These are phyloP conservation scores for Amorpha juglandis DNA, from an alignment of 2,888 invertebrate species.

Conservation along the genomic window DNA sequence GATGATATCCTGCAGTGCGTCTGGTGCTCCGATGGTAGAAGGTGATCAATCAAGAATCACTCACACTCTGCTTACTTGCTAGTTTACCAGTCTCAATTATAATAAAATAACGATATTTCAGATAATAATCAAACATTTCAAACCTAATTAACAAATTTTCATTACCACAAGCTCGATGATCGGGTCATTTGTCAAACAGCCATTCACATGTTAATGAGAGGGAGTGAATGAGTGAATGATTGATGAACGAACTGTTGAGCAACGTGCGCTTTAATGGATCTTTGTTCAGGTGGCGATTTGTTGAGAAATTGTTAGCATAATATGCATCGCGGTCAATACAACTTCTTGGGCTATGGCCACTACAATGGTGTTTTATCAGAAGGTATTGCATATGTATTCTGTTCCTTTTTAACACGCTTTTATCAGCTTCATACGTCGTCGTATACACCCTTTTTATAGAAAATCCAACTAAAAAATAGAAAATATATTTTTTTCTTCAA, in stretches of 20 bases:
- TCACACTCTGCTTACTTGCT: too few relatives aligned
- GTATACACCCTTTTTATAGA: too few relatives aligned
- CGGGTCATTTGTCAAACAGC: conserved; percentile 40
- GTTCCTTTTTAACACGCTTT: too few relatives aligned
- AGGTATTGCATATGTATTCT: too few relatives aligned
- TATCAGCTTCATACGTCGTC: too few relatives aligned
- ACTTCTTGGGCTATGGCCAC: too few relatives aligned
- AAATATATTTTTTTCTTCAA: too few relatives aligned
- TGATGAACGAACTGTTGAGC: conserved; percentile 30
- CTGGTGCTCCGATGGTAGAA: too few relatives aligned
- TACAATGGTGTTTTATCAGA: not conserved
- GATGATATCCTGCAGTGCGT: too few relatives aligned
- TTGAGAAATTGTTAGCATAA: not conserved
- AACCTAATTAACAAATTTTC: conserved; percentile 14
- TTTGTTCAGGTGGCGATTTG: conserved; percentile 8
- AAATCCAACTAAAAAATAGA: too few relatives aligned
- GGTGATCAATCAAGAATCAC: too few relatives aligned
- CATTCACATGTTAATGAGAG: conserved; percentile 38
- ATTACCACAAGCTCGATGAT: conserved; percentile 26
- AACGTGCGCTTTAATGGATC: not conserved
- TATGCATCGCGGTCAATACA: not conserved
- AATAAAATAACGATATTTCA: not conserved
- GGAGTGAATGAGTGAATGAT: conserved; percentile 28
- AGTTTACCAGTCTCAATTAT: not conserved
- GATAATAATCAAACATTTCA: conserved; percentile 15